A percentile compares a stretch with the other conserved stretches of the same genome.
These are phyloP conservation scores for Crocuta crocuta DNA, from an alignment of 2,113 vertebrate genomes.

Conservation along the genomic window DNA sequence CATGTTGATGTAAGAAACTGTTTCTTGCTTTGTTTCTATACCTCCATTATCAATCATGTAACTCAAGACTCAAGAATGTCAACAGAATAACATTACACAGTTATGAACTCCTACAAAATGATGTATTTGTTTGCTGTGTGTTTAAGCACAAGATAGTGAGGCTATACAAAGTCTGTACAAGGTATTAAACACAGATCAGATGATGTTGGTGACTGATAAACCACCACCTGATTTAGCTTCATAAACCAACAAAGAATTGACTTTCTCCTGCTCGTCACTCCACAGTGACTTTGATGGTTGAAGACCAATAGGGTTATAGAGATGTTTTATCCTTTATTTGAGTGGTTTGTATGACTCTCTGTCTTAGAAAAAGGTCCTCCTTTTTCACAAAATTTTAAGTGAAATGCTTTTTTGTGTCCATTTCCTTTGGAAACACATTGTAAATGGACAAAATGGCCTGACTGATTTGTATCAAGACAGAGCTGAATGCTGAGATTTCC, in stretches of 20 bases:
- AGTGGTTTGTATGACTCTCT: neutral
- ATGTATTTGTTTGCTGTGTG: neutral
- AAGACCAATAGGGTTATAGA: neutral
- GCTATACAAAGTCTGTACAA: neutral
- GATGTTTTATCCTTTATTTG: neutral
- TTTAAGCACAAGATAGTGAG: neutral
- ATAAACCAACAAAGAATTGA: neutral
- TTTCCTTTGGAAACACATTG: constrained; percentile 41
- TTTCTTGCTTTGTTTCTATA: constrained; percentile 40
- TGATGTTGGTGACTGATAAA: neutral
- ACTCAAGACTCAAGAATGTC: constrained; percentile 20
- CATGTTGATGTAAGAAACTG: neutral
- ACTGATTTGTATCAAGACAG: constrained; percentile 29
- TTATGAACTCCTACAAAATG: neutral
- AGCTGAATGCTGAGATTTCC: constrained; percentile 37
- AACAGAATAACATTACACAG: neutral
- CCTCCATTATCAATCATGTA: neutral
- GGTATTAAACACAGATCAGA: neutral
- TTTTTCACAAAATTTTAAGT: constrained; percentile 31
- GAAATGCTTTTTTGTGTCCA: constrained; percentile 17
- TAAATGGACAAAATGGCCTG: neutral
- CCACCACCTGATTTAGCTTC: neutral
- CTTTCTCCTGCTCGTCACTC: neutral
- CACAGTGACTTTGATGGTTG: neutral
- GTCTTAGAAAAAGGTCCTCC: neutral